Base-by-base conservation (phyloP, 2,113 vertebrate species). In the Eira barbara region DNA sequence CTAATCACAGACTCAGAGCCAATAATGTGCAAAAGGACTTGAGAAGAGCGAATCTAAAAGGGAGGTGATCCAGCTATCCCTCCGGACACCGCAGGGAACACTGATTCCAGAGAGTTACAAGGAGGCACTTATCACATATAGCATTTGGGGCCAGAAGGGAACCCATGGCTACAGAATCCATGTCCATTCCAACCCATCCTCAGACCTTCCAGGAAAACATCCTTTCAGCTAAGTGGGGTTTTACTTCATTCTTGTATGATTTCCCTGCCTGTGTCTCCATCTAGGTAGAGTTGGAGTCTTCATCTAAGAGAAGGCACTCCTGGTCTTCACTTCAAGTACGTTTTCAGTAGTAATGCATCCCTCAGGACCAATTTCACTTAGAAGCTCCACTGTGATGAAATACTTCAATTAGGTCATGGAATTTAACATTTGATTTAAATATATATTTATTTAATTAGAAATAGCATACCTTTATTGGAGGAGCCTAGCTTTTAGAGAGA, bases 31-130 rank as follows among this genome's bases (percentile, higher is more conserved):
- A 42, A 49, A 42, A 12, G 20, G 52, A 86, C 39, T 45, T 87
- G 52, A 94, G 67, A 81, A 84, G 45, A 2, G 0, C 2, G 65
- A 69, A 80, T 6, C 20, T 85, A n/a, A 78, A 85, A 80, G 34
- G 0, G 59, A 76, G 90, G 52, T 47, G 12, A 86, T 27, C 6
- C 47, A 45, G 6, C 13, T 3, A 36, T 61, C 3, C 9, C 6
- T 71, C 25, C 39, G 2, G 6, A 49, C n/a, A 39, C 31, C 12
- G 3, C 2, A n/a, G 55, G 7, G 17, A 69, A 65, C 85, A 69
- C 7, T 25, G 6, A 59, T 18, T 1, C 0, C 0, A 21, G 13
- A 0, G 4, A 63, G 12, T 39, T 57, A 3, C 6, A 45, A 7
- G 1, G 11, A 34, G 0, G 63, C 34, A 11, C 12, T 4, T 9